Conservation (phyloP, 35 echinoderm and acorn worm species). For the Holothuria glaberrima region DNA sequence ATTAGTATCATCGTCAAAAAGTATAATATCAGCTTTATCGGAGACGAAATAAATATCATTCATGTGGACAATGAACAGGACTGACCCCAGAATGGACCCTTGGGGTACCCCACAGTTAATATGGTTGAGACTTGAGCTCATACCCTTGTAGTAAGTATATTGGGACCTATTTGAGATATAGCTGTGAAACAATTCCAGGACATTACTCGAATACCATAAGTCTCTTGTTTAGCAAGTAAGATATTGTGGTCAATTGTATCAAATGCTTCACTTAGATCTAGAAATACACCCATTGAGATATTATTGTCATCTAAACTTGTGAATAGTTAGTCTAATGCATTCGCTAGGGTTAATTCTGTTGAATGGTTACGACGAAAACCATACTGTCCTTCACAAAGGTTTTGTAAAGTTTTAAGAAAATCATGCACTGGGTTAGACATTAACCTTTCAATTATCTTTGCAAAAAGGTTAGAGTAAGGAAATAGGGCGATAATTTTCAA, state of each 20-base stretch:
- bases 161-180: too few species aligned
- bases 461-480: neutral
- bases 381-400: neutral
- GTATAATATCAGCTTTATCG: slow-evolving; percentile 10
- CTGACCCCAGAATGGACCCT: neutral
- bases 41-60: neutral
- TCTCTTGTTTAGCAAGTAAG: too few species aligned
- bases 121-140: too few species aligned
- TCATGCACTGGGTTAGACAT: neutral
- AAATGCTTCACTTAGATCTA: too few species aligned
- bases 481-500: neutral
- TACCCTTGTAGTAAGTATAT: too few species aligned
- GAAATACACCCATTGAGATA: too few species aligned
- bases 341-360: neutral
- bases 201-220: too few species aligned
- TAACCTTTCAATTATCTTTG: slow-evolving; percentile 19
- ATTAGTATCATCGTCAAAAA: neutral
- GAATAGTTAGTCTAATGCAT: neutral
- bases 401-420: neutral
- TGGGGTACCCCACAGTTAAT: too few species aligned
- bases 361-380: neutral
- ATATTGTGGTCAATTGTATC: too few species aligned
- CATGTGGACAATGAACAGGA: neutral
- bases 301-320: neutral
- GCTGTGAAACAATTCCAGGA: too few species aligned